Evolutionary conservation across 2,888 invertebrate species (phyloP).

Genomic region (Allophyes oxyacanthae): DNA sequence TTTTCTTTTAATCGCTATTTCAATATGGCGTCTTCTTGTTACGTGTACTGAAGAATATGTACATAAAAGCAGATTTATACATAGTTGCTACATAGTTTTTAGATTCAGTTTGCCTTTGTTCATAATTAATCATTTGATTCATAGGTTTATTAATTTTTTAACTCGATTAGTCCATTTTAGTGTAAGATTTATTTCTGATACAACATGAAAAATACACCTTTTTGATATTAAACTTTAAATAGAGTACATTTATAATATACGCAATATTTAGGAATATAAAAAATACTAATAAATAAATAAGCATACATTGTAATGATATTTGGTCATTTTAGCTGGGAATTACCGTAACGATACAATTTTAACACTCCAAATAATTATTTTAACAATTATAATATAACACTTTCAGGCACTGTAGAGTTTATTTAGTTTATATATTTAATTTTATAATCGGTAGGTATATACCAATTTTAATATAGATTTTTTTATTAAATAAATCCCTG

Average conservation of each 20-base stretch:
- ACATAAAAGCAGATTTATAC: constrained; percentile 29
- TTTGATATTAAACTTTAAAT: too few species aligned
- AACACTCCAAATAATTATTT: too few species aligned
- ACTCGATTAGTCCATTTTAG: too few species aligned
- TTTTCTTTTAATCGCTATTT: constrained; percentile 44
- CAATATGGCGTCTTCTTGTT: constrained; percentile 48
- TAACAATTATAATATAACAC: too few species aligned
- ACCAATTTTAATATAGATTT: constrained; percentile 33
- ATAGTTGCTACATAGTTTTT: constrained; percentile 26
- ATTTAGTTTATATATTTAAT: constrained; percentile 5
- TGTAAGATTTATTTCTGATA: too few species aligned
- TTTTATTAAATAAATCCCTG: constrained; percentile 45
- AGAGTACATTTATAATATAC: background rate
- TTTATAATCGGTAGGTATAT: constrained; percentile 26
- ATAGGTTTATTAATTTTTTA: background rate
- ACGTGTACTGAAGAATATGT: constrained; percentile 42
- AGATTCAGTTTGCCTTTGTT: constrained; percentile 30
- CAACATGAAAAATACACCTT: too few species aligned
- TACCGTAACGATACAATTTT: too few species aligned
- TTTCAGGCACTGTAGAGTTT: too few species aligned
- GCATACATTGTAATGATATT: too few species aligned
- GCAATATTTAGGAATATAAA: too few species aligned
- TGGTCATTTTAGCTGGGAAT: too few species aligned
- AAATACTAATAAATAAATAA: too few species aligned
- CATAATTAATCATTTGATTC: constrained; percentile 10